Evolutionary conservation across 2,797 vertebrate species (phyloP).

Genomic region (Lepilemur ruficaudatus): DNA sequence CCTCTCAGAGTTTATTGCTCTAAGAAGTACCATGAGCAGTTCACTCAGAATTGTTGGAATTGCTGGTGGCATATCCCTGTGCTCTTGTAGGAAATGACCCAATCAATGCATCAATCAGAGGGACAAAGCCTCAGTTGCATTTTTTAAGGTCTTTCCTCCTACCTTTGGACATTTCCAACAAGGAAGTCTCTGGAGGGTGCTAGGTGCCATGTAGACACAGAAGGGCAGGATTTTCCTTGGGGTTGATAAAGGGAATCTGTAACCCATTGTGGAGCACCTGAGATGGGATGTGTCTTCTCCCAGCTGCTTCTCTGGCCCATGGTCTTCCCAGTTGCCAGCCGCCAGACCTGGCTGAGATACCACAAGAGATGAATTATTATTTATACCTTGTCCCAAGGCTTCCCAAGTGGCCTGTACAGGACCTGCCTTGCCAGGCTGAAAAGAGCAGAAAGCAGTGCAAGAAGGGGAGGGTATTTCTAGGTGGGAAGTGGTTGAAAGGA

Average conservation of each 20-base stretch:
- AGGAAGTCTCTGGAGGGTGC: no score
- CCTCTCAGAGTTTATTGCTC: background rate
- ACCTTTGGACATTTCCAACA: no score
- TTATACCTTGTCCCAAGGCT: no score
- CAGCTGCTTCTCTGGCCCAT: background rate
- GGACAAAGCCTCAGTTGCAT: background rate
- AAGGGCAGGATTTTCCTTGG: background rate
- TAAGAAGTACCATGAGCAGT: background rate
- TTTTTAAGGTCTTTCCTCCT: background rate
- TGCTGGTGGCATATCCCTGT: background rate
- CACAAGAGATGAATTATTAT: background rate
- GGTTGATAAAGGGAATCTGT: background rate
- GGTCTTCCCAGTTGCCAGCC: background rate
- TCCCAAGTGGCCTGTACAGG: no score
- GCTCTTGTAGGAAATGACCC: no score
- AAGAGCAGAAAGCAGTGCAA: background rate
- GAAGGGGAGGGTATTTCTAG: background rate
- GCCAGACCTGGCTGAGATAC: background rate
- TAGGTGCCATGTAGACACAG: fast-evolving
- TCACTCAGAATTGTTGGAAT: background rate
- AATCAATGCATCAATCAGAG: no score
- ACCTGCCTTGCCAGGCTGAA: background rate
- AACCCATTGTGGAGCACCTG: background rate
- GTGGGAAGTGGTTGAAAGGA: background rate
- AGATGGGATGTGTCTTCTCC: background rate